These are phyloP conservation scores for Enteromius treurensis DNA, from an alignment of 2,797 vertebrate genomes.

Conservation along the genomic window DNA sequence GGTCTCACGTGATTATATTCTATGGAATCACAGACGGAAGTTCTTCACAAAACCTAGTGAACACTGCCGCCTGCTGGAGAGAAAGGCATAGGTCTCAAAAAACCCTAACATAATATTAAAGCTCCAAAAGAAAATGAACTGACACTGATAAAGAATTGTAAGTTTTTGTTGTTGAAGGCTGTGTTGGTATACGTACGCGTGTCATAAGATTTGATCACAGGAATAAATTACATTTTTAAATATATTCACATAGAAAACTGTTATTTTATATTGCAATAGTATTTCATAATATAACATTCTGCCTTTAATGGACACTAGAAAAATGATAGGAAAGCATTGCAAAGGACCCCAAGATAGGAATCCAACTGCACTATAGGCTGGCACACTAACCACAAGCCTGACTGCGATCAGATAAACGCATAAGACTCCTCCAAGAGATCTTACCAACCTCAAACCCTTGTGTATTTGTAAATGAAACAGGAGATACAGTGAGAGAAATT, in stretches of 20 bases:
- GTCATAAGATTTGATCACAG: background rate
- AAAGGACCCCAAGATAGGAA: no score
- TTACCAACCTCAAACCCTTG: background rate
- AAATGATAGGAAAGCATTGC: no score
- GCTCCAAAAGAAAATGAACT: background rate
- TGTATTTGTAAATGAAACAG: background rate
- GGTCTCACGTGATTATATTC: background rate
- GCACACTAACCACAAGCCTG: no score
- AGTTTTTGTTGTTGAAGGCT: background rate
- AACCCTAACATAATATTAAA: background rate
- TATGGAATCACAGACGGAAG: background rate
- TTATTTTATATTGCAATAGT: background rate
- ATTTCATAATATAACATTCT: background rate
- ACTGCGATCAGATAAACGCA: background rate
- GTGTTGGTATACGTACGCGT: no score
- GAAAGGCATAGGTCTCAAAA: background rate
- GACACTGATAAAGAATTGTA: background rate
- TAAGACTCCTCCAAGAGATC: background rate
- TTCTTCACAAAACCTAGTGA: conserved; percentile 20
- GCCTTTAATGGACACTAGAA: no score
- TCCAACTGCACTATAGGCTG: no score
- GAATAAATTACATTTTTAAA: background rate
- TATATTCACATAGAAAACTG: background rate
- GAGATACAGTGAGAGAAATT: background rate
- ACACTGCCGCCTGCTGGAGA: conserved; percentile 54